These are phyloP conservation scores for Bujurquina vittata DNA, from an alignment of 2,113 vertebrate genomes.

Conservation along the genomic window DNA sequence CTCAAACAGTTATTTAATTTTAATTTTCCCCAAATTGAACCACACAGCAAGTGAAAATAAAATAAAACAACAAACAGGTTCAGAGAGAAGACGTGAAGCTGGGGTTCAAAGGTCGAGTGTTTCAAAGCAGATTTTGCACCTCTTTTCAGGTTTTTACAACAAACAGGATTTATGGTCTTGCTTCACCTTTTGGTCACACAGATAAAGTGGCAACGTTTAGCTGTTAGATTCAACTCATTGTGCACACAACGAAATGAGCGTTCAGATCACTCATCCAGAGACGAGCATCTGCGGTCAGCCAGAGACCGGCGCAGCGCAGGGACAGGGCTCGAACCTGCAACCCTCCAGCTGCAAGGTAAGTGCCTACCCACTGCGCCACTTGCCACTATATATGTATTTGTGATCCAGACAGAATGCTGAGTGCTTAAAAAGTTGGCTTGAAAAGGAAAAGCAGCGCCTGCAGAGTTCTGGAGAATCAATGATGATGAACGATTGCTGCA, in stretches of 20 bases:
- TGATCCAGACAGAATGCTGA: neutral
- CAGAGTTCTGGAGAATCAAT: neutral
- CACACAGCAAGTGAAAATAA: neutral
- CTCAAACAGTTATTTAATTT: neutral
- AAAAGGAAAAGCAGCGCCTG: neutral
- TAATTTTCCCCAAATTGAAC: rapidly evolving
- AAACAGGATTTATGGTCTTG: neutral
- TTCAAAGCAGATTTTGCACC: neutral
- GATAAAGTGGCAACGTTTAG: too few relatives aligned
- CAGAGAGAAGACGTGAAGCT: neutral
- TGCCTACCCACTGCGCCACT: too few relatives aligned
- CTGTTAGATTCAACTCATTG: too few relatives aligned
- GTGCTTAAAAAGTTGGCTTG: neutral
- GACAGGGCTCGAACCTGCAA: too few relatives aligned
- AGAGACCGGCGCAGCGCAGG: too few relatives aligned
- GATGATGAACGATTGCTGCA: neutral
- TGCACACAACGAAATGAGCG: too few relatives aligned
- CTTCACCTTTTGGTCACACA: neutral
- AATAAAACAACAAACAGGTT: neutral
- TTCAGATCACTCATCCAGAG: too few relatives aligned
- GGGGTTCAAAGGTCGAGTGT: neutral
- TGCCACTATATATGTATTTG: too few relatives aligned
- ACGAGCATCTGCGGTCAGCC: too few relatives aligned
- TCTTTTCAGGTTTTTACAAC: neutral
- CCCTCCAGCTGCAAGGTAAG: too few relatives aligned